Base-by-base conservation (phyloP, 2,113 vertebrate species). In the Budorcas taxicolor region DNA sequence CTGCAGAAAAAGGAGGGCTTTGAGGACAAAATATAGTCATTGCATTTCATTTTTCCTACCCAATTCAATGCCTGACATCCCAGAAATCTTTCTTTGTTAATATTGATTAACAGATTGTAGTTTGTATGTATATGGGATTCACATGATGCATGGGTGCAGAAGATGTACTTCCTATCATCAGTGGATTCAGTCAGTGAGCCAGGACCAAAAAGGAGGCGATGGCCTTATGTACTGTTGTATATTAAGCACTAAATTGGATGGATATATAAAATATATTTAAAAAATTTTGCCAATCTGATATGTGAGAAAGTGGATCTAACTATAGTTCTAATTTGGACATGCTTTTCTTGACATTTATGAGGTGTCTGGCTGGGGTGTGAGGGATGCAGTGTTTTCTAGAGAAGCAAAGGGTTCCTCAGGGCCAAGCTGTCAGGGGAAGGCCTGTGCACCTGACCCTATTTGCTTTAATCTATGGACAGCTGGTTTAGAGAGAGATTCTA, bases 261-360 rank as follows among this genome's bases (percentile, higher is more conserved):
- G 16, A 43, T n/a, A 31, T 78, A 29, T 45, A 52, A n/a, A 52
- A 81, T 52, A 81, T 81, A 81, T 83, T 50, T 55, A 0, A 55
- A 55, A 83, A 25, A 36, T 64, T 81, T 81, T 78, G 76, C 89
- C 91, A 94, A 78, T 94, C 86, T 91, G 93, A 89, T 85, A 96
- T 33, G 60, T 88, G 67, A 95, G 94, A 97, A 90, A n/a, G 81
- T 71, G 14, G 55, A 87, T 97, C 43, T 81, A 57, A 88, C 74
- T 81, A 40, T 23, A 67, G 82, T 93, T 96, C 50, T 94, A 76
- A 82, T 60, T 87, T 94, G 94, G 36, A 88, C 13, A 33, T 87
- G 17, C 33, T 92, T 97, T 91, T 94, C 53, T 25, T 74, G n/a
- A 74, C 67, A 74, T 94, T 96, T 95, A 74, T 58, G 74, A 58